Conservation (phyloP, 2,113 vertebrate genomes). For the Embiotoca jacksoni region DNA sequence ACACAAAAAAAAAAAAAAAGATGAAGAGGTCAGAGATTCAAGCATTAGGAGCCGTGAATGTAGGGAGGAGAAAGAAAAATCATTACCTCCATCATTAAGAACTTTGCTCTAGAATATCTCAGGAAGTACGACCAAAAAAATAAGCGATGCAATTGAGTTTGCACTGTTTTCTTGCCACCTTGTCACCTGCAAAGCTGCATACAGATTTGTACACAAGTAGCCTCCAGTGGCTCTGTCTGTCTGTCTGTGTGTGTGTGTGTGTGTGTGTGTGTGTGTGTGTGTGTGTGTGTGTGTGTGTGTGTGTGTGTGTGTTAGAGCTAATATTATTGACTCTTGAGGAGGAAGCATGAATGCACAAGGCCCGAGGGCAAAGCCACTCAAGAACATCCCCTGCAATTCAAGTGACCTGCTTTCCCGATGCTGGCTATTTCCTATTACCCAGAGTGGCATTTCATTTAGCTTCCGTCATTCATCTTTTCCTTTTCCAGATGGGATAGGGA, state of each 20-base stretch:
- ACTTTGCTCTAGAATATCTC: constrained; percentile 30
- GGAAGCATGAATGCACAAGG: constrained; percentile 58
- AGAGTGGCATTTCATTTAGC: constrained; percentile 81
- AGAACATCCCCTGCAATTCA: constrained; percentile 80
- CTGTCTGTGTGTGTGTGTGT: constrained; percentile 20
- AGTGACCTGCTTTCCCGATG: constrained; percentile 77
- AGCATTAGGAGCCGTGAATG: constrained; percentile 44
- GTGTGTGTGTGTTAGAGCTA: constrained; percentile 37
- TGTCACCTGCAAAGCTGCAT: constrained; percentile 32
- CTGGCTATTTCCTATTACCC: constrained; percentile 72
- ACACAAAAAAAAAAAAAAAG: constrained; percentile 38
- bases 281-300: constrained; percentile 9
- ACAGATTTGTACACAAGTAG: constrained; percentile 21
- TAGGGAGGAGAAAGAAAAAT: background rate
- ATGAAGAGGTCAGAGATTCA: constrained; percentile 62
- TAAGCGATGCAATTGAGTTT: background rate
- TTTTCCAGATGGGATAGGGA: constrained; percentile 48
- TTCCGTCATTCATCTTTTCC: constrained; percentile 76
- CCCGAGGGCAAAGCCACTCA: constrained; percentile 73
- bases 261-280: constrained; percentile 28
- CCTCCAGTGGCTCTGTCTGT: background rate
- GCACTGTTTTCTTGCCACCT: background rate
- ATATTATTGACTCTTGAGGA: constrained; percentile 69
- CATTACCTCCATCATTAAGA: constrained; percentile 11
- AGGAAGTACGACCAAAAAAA: background rate